Percentiles rank a stretch among this genome's conserved stretches.
These are phyloP conservation scores for Chionis minor DNA, from an alignment of 2,113 vertebrate genomes.

Conservation along the genomic window DNA sequence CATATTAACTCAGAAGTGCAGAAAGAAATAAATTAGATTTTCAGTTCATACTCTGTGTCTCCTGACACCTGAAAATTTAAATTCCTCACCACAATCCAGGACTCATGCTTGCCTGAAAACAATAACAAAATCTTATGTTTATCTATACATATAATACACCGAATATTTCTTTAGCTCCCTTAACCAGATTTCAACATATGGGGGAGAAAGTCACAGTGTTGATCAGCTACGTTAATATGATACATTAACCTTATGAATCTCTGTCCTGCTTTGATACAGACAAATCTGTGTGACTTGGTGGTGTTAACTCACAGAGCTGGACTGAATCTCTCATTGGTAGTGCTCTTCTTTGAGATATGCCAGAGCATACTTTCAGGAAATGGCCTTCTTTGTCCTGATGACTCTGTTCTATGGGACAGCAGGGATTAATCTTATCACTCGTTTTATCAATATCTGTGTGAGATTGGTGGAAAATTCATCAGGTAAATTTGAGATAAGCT, in stretches of 20 bases:
- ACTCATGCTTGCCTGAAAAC: neutral
- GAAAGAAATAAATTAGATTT: neutral
- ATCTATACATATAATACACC: neutral
- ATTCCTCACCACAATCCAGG: neutral
- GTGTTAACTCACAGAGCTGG: neutral
- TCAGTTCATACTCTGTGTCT: neutral
- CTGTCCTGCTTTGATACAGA: neutral
- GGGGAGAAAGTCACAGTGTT: neutral
- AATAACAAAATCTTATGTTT: neutral
- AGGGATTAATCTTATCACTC: neutral
- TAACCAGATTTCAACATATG: neutral
- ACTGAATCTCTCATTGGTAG: neutral
- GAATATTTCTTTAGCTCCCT: neutral
- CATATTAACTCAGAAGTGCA: neutral
- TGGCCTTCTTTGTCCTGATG: neutral
- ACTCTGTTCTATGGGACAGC: neutral
- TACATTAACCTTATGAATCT: neutral
- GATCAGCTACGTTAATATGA: neutral
- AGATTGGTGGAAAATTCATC: neutral
- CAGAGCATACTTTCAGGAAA: neutral
- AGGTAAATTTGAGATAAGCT: neutral
- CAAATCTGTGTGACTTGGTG: neutral
- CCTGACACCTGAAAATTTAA: neutral
- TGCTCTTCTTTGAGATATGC: neutral
- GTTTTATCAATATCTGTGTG: neutral